Conservation (phyloP, 2,888 invertebrate genomes). For the Campoplex nolae region DNA sequence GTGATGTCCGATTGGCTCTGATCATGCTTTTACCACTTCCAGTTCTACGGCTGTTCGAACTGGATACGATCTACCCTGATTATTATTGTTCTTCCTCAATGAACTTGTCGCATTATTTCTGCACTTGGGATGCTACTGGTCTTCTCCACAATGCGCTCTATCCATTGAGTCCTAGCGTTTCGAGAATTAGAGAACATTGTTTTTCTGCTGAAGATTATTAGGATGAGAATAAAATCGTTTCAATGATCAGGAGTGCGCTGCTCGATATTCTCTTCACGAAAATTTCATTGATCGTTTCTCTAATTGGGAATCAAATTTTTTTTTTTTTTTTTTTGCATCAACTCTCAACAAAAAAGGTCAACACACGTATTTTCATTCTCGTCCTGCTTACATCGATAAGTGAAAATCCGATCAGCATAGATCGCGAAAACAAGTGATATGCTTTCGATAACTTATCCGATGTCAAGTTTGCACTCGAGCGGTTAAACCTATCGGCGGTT, state of each 20-base stretch:
- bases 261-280: not conserved
- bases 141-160: not conserved
- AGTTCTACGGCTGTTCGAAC: too few relatives aligned
- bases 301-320: not conserved
- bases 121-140: not conserved
- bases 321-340: not conserved
- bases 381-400: not conserved
- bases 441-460: conserved; percentile 23
- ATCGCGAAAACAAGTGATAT: conserved; percentile 15
- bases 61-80: not conserved
- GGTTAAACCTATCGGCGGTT: not conserved
- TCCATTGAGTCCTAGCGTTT: not conserved
- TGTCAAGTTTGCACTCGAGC: not conserved
- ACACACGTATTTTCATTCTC: not conserved
- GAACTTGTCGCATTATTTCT: not conserved
- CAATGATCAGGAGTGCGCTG: not conserved
- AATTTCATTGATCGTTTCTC: not conserved
- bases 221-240: not conserved
- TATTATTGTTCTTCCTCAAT: not conserved
- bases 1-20: not conserved
- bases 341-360: not conserved
- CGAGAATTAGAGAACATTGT: not conserved
- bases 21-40: not conserved
- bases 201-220: not conserved
- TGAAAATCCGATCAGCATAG: not conserved